Evolutionary conservation across 2,113 vertebrate genomes (phyloP), one percentile per base, ranked within the genome.

Genomic region (Stercorarius parasiticus): DNA sequence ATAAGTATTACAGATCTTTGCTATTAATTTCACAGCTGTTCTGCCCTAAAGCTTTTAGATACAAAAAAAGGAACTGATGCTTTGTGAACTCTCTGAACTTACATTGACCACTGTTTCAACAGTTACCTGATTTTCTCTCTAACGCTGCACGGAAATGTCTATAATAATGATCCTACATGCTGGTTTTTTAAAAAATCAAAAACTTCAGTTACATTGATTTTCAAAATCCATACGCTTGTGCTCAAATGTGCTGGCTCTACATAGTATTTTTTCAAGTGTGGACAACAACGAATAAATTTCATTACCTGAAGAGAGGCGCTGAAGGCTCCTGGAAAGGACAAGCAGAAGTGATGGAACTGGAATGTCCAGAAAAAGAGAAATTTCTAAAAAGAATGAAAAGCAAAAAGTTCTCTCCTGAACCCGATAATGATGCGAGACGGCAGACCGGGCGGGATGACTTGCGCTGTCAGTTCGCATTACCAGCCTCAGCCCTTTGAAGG

Each of bases 351-450:
- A 98, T 98, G 59, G 96, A 98, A 96, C 98, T 98, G 3, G 98
- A 98, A 94, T 98, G 94, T 97, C 97, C 98, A 10, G 98, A 99
- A 98, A 98, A 98, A 92, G 96, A 99, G 89, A 98, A 90, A 85
- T 98, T 98, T 71, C 98, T 97, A 45, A 98, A 98, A 98, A 95
- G 98, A 98, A 73, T 98, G 98, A 98, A 98, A 98, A 94, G 97
- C 90, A 53, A 98, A 98, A 95, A 98, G 95, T 87, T 98, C 96
- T 42, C 97, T 98, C 50, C 98, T 98, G 94, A 99, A 98, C 56
- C 98, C 98, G 34, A 95, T 98, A 96, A 98, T 98, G 84, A 98
- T 97, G 97, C 97, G 98, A 87, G 98, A 98, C 19, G 93, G 98
- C 74, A 98, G 97, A 67, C 96, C 90, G 12, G 96, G 98, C 90